phyloP scores from a whole-genome alignment of 2,113 vertebrate genomes.

The Dicerorhinus sumatrensis region DNA sequence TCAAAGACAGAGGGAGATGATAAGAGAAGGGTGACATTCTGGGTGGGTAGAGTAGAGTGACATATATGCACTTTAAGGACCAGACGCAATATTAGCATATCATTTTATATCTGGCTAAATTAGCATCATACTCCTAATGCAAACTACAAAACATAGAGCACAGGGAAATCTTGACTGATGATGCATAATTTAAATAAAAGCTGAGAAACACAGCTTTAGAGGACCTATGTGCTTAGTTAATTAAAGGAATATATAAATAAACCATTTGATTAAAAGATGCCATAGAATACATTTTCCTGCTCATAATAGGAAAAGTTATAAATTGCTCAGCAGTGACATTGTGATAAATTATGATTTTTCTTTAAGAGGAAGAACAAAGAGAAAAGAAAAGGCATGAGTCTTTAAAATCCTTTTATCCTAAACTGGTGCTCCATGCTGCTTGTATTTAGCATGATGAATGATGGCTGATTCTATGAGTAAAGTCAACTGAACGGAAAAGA shows the following conservation, averaged over 20 bases:
- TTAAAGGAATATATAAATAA: constrained; percentile 50
- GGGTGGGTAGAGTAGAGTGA: not conserved
- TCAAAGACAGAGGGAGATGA: not conserved
- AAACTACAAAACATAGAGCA: not conserved
- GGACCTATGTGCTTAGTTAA: not conserved
- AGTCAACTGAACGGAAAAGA: not conserved
- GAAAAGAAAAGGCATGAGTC: not conserved
- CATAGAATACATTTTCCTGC: not conserved
- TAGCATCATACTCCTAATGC: not conserved
- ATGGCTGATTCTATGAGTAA: constrained; percentile 37
- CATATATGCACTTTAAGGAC: not conserved
- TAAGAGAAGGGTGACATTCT: not conserved
- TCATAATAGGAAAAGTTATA: not conserved
- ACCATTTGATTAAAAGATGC: constrained; percentile 52
- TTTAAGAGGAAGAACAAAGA: not conserved
- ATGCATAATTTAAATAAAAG: constrained; percentile 12
- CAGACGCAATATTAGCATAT: not conserved
- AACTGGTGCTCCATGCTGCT: not conserved
- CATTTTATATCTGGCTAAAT: not conserved
- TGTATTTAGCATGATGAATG: not conserved
- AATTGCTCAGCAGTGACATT: not conserved
- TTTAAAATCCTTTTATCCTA: constrained; percentile 14
- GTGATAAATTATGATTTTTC: not conserved
- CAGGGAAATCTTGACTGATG: not conserved
- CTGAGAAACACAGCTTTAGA: not conserved